Evolutionary conservation across 2,888 invertebrate genomes (phyloP).

Genomic region (Drosophila paramelanica): DNA sequence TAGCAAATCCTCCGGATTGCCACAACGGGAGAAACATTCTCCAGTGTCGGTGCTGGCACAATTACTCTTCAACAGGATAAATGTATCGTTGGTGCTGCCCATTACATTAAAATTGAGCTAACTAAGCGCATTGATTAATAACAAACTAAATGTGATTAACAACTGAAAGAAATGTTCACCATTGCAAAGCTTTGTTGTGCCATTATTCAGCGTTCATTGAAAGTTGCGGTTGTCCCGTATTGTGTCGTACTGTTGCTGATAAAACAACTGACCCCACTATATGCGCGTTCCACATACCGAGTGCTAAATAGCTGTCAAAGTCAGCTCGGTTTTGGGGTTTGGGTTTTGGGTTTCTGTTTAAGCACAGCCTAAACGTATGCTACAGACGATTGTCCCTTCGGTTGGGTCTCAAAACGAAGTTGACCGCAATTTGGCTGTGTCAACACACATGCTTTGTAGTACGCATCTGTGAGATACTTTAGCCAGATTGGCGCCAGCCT

Average conservation of each 20-base stretch:
- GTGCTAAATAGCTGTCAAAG: slow-evolving; percentile 11
- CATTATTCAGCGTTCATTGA: slow-evolving; percentile 49
- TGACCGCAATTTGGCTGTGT: neutral
- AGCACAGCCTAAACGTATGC: slow-evolving; percentile 52
- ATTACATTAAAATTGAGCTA: slow-evolving; percentile 29
- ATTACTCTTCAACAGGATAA: too few species aligned
- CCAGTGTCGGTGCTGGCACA: too few species aligned
- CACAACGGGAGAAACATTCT: too few species aligned
- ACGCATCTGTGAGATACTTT: slow-evolving; percentile 7
- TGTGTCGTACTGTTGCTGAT: slow-evolving; percentile 60
- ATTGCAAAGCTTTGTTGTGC: slow-evolving; percentile 29
- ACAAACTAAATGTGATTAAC: slow-evolving; percentile 27
- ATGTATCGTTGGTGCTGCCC: slow-evolving; percentile 33
- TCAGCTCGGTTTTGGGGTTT: slow-evolving; percentile 8
- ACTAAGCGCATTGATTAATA: slow-evolving; percentile 19
- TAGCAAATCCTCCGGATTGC: neutral
- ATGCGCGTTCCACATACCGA: slow-evolving; percentile 21
- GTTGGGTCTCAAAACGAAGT: neutral
- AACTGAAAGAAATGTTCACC: slow-evolving; percentile 18
- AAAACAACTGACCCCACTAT: slow-evolving; percentile 63
- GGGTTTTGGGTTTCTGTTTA: slow-evolving; percentile 29
- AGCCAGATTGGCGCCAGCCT: slow-evolving; percentile 7
- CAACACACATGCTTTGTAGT: neutral
- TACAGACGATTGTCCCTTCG: slow-evolving; percentile 5
- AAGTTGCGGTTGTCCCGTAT: slow-evolving; percentile 49